A percentile compares a stretch with the other conserved stretches of the same genome.
Evolutionary conservation across 2,888 invertebrate genomes (phyloP).

Genomic region (Ectemnius cavifrons): DNA sequence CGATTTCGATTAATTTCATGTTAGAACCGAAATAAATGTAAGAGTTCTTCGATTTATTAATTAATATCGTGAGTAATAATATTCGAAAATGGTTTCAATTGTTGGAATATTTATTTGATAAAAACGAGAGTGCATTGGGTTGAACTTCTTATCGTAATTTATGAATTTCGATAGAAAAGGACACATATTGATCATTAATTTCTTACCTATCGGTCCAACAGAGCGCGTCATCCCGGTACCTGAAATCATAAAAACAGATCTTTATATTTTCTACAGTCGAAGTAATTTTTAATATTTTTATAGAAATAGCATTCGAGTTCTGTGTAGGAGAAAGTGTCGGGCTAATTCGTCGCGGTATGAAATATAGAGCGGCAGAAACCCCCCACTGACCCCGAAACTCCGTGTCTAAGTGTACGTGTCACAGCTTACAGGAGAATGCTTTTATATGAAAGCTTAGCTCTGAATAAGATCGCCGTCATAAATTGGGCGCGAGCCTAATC

Average conservation of each 20-base stretch:
- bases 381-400: constrained; percentile 47
- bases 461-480: constrained; percentile 76
- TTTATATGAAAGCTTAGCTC: constrained; percentile 75
- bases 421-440: constrained; percentile 78
- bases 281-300: too few relatives aligned
- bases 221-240: constrained; percentile 92
- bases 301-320: constrained; percentile 37
- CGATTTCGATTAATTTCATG: too few relatives aligned
- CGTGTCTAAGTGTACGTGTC: constrained; percentile 66
- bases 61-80: too few relatives aligned
- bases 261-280: background rate
- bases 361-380: constrained; percentile 33
- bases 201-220: constrained; percentile 94
- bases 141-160: too few relatives aligned
- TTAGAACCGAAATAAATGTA: too few relatives aligned
- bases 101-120: too few relatives aligned
- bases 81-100: too few relatives aligned
- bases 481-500: constrained; percentile 76
- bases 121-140: too few relatives aligned
- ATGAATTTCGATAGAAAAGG: too few relatives aligned
- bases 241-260: constrained; percentile 79
- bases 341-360: constrained; percentile 67
- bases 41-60: too few relatives aligned
- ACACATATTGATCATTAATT: too few relatives aligned
- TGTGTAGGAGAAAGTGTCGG: constrained; percentile 41